phyloP scores from a whole-genome alignment of 1,140 invertebrate genomes.

The Eciton burchellii region DNA sequence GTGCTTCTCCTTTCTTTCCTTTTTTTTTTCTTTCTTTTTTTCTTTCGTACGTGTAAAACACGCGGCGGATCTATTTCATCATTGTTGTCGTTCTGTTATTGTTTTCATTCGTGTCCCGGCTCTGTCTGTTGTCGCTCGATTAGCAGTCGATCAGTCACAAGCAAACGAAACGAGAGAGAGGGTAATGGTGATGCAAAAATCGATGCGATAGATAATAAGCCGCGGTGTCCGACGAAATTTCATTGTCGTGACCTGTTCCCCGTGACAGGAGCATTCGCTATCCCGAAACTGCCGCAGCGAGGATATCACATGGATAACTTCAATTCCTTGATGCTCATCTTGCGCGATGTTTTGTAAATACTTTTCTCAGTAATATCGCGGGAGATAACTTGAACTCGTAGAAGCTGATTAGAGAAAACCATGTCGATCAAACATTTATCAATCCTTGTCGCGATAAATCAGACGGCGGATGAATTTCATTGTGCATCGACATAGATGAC shows the following conservation, averaged over 20 bases:
- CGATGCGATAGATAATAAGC: slow-evolving; percentile 6
- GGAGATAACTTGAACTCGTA: not conserved
- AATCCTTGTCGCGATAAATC: not conserved
- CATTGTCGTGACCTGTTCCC: not conserved
- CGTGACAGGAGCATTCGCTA: slow-evolving; percentile 3
- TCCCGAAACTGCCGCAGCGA: not conserved
- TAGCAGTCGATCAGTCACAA: slow-evolving; percentile 5
- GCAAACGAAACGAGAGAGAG: not conserved
- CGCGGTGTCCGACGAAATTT: slow-evolving; percentile 23
- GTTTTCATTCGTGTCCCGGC: not conserved
- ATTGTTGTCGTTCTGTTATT: not conserved
- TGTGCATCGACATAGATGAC: not conserved
- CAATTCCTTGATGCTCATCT: not conserved
- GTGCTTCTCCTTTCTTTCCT: not conserved
- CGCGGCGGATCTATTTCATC: not conserved
- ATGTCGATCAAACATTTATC: not conserved
- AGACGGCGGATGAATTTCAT: not conserved
- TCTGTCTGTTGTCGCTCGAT: not conserved
- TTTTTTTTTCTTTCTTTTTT: too few relatives aligned
- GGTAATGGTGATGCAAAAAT: slow-evolving; percentile 14
- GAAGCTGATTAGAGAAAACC: not conserved
- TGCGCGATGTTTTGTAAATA: not conserved
- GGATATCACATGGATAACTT: not conserved
- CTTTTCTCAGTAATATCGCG: not conserved
- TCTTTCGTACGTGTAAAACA: not conserved